Evolutionary conservation across 1,140 invertebrate genomes (phyloP).

Genomic region (Archivesica marissinica): DNA sequence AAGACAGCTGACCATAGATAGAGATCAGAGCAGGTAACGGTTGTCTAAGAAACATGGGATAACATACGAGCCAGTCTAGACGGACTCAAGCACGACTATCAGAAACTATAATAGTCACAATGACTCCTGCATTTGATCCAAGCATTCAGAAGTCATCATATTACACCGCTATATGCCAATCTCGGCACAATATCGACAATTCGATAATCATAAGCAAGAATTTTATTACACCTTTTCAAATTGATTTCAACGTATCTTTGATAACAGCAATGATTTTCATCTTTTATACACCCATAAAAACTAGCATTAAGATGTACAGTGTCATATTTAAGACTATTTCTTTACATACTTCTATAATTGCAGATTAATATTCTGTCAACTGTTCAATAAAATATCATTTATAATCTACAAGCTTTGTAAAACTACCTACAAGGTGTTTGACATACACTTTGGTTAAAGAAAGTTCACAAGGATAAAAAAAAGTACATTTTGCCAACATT

Average conservation of each 20-base stretch:
- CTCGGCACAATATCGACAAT: background rate
- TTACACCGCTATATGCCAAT: slow-evolving; percentile 19
- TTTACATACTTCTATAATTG: too few relatives aligned
- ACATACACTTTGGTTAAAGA: too few relatives aligned
- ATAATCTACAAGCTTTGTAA: too few relatives aligned
- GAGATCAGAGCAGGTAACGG: background rate
- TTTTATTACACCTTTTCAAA: slow-evolving; percentile 27
- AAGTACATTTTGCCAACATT: too few relatives aligned
- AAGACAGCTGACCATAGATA: background rate
- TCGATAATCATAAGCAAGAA: slow-evolving; percentile 37
- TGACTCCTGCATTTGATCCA: background rate
- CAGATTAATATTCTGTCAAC: background rate
- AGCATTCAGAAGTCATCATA: slow-evolving; percentile 11
- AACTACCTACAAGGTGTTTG: too few relatives aligned
- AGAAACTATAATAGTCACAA: background rate
- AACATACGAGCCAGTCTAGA: background rate
- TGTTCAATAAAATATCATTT: too few relatives aligned
- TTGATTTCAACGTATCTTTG: background rate
- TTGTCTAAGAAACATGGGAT: background rate
- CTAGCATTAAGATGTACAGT: background rate
- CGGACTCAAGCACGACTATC: background rate
- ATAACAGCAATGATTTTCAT: slow-evolving; percentile 23
- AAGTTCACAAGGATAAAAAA: too few relatives aligned
- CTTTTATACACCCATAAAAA: background rate
- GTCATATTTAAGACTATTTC: background rate